Conservation (phyloP, 1,140 invertebrate genomes). For the Solenopsis invicta region DNA sequence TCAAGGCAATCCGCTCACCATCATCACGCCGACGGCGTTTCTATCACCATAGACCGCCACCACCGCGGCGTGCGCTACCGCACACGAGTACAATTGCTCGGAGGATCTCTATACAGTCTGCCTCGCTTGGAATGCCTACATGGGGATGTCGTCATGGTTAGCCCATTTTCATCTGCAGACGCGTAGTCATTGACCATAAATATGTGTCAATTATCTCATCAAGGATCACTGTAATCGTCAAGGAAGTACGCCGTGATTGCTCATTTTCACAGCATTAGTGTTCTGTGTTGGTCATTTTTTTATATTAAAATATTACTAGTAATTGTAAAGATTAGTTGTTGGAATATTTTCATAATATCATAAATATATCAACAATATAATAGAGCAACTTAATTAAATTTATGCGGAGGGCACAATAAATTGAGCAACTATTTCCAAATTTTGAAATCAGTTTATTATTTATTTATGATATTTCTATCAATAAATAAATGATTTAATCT, state of each 20-base stretch:
- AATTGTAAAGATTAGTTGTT: not conserved
- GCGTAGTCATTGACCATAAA: conserved; percentile 21
- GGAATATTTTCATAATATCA: not conserved
- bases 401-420: not conserved
- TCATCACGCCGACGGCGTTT: conserved; percentile 72
- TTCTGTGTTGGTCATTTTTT: not conserved
- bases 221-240: conserved; percentile 37
- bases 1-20: conserved; percentile 86
- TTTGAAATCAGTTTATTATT: not conserved
- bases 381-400: not conserved
- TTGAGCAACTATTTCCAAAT: not conserved
- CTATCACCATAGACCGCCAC: conserved; percentile 69
- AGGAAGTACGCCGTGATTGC: conserved; percentile 31
- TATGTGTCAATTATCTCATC: conserved; percentile 32
- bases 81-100: conserved; percentile 46
- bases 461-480: not conserved
- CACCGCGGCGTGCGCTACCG: conserved; percentile 24
- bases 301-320: not conserved
- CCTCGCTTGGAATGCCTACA: not conserved
- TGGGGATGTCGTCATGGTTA: conserved; percentile 29
- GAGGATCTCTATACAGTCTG: not conserved
- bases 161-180: conserved; percentile 46
- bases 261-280: not conserved
- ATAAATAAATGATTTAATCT: not conserved
- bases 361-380: not conserved